These are phyloP conservation scores for Chrysolina oricalcia DNA, from an alignment of 2,888 invertebrate species.

Conservation along the genomic window DNA sequence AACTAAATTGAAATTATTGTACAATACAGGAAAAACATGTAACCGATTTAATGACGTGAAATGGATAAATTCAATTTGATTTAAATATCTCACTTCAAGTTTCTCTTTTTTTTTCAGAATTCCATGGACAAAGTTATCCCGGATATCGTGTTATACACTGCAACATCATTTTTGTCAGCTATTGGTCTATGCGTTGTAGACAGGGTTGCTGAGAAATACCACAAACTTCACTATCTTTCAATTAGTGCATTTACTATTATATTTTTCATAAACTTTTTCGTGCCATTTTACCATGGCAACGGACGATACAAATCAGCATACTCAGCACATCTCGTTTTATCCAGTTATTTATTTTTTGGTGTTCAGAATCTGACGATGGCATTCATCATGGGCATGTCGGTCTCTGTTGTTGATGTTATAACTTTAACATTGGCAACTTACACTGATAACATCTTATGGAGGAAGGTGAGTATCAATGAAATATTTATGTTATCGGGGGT, in stretches of 20 bases:
- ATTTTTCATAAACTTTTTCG: not conserved
- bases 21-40: no score
- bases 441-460: not conserved
- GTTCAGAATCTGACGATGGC: not conserved
- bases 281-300: not conserved
- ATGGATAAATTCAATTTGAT: no score
- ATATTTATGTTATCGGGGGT: no score
- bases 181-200: conserved; percentile 1
- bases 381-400: not conserved
- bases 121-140: not conserved
- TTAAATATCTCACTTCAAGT: no score
- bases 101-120: conserved; percentile 15
- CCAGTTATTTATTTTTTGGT: conserved; percentile 1
- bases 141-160: not conserved
- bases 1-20: no score
- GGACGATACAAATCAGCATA: conserved; percentile 11
- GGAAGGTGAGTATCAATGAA: not conserved
- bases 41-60: no score
- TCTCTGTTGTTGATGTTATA: not conserved
- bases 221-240: conserved; percentile 10
- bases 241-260: not conserved
- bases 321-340: not conserved
- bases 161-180: not conserved
- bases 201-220: not conserved
- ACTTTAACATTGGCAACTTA: not conserved